Conservation (phyloP, 2,797 vertebrate genomes). For the Microcaecilia unicolor region DNA sequence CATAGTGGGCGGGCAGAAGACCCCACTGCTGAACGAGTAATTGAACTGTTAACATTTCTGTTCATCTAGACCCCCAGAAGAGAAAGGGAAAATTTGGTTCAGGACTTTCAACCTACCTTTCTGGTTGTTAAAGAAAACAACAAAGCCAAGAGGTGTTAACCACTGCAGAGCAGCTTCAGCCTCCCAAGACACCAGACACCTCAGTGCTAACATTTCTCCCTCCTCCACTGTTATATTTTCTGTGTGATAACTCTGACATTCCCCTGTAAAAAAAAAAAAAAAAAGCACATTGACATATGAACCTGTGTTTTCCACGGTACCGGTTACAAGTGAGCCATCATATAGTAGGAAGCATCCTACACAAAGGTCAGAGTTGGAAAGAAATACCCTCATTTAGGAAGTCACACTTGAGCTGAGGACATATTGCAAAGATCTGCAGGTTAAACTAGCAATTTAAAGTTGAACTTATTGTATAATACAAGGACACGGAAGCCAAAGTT, state of each 20-base stretch:
- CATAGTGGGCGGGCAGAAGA: background rate
- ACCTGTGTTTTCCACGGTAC: no score
- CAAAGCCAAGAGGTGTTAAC: constrained; percentile 36
- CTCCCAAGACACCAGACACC: constrained; percentile 5
- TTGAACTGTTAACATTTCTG: background rate
- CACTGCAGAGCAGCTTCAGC: constrained; percentile 21
- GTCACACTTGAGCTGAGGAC: no score
- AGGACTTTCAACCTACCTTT: constrained; percentile 36
- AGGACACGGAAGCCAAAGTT: no score
- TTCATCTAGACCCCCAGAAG: background rate
- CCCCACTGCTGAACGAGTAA: constrained; percentile 1
- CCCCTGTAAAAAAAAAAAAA: constrained; percentile 17
- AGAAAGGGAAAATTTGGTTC: background rate
- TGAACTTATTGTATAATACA: no score
- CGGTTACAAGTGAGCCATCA: no score
- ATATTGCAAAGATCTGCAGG: no score
- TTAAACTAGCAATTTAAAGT: no score
- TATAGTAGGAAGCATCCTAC: no score
- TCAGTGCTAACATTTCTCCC: constrained; percentile 29
- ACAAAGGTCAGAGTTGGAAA: no score
- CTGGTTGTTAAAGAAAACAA: constrained; percentile 34
- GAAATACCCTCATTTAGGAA: no score
- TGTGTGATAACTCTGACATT: background rate
- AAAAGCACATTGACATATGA: background rate
- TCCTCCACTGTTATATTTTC: constrained; percentile 25